These are phyloP conservation scores for Sanderia malayensis DNA, from an alignment of 30 jellyfish, hydroid and myxozoan genomes.

Conservation along the genomic window DNA sequence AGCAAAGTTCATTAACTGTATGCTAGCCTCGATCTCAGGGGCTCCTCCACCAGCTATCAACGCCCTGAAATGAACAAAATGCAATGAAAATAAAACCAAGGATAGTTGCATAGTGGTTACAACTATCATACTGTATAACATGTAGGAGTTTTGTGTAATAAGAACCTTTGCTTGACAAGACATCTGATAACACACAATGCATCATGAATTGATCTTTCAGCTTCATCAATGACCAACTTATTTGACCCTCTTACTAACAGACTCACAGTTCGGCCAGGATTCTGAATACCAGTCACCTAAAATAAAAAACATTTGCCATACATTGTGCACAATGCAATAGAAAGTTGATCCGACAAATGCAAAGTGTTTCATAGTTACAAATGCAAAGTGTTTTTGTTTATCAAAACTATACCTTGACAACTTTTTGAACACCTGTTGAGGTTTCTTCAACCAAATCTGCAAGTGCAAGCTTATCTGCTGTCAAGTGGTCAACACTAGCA, in stretches of 20 bases:
- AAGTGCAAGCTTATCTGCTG: slow-evolving; percentile 94
- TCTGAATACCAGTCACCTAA: slow-evolving; percentile 93
- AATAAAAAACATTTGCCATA: too few relatives aligned
- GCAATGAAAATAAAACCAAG: too few relatives aligned
- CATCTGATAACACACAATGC: slow-evolving; percentile 98
- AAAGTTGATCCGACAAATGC: too few relatives aligned
- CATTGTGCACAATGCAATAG: too few relatives aligned
- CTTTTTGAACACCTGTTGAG: slow-evolving; percentile 98
- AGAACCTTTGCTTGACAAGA: slow-evolving; percentile 91
- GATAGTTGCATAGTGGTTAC: too few relatives aligned
- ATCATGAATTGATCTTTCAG: slow-evolving; percentile 98
- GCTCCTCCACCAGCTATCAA: slow-evolving; percentile 99
- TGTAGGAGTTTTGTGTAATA: too few relatives aligned
- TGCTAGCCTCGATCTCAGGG: slow-evolving; percentile 92
- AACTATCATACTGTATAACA: too few relatives aligned
- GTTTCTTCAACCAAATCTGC: slow-evolving; percentile 99
- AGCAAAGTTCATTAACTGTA: slow-evolving; percentile 71
- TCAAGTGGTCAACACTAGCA: slow-evolving; percentile 97
- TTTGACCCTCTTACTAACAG: slow-evolving; percentile 93
- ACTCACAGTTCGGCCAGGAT: slow-evolving; percentile 96
- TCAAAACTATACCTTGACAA: slow-evolving; percentile 97
- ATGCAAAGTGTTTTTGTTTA: too few relatives aligned
- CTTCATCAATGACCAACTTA: slow-evolving; percentile 95
- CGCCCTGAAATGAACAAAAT: slow-evolving; percentile 57
- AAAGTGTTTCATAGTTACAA: too few relatives aligned